These are phyloP conservation scores for Tetragnatha versicolor DNA, from an alignment of 1,140 invertebrate genomes.

Conservation along the genomic window DNA sequence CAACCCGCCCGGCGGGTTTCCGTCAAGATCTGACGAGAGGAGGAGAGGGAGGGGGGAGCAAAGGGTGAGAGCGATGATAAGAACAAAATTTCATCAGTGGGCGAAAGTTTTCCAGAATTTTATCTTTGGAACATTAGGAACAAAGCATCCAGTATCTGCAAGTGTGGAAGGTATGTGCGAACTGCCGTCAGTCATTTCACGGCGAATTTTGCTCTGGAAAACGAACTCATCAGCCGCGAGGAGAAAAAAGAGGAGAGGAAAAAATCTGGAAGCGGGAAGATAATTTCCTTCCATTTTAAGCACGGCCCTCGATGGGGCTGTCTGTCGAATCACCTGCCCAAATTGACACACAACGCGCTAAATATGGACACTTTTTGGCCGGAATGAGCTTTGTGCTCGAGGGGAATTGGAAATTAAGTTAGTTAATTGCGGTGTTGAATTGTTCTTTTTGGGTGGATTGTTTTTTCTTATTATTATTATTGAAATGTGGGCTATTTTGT, in stretches of 20 bases:
- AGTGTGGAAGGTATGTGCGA: constrained; percentile 47
- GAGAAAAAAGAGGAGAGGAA: constrained; percentile 22
- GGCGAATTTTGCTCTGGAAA: constrained; percentile 34
- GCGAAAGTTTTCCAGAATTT: constrained; percentile 56
- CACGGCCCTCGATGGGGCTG: not conserved
- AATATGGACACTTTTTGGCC: not conserved
- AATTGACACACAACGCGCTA: not conserved
- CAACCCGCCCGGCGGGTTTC: constrained; percentile 29
- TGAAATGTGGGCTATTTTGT: too few relatives aligned
- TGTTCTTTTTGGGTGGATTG: too few relatives aligned
- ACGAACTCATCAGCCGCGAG: constrained; percentile 40
- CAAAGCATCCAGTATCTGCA: constrained; percentile 53
- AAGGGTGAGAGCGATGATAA: constrained; percentile 35
- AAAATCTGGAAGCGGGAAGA: constrained; percentile 13
- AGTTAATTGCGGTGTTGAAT: too few relatives aligned
- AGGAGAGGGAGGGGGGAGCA: not conserved
- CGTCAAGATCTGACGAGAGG: constrained; percentile 33
- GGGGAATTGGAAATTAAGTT: too few relatives aligned
- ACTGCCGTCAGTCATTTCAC: constrained; percentile 50
- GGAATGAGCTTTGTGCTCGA: not conserved
- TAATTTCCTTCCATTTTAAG: constrained; percentile 51
- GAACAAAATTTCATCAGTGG: constrained; percentile 55
- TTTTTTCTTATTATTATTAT: too few relatives aligned
- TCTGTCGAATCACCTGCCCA: not conserved
- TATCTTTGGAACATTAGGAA: constrained; percentile 56